These are phyloP conservation scores for Plodia interpunctella DNA, from an alignment of 1,140 invertebrate genomes.

Conservation along the genomic window DNA sequence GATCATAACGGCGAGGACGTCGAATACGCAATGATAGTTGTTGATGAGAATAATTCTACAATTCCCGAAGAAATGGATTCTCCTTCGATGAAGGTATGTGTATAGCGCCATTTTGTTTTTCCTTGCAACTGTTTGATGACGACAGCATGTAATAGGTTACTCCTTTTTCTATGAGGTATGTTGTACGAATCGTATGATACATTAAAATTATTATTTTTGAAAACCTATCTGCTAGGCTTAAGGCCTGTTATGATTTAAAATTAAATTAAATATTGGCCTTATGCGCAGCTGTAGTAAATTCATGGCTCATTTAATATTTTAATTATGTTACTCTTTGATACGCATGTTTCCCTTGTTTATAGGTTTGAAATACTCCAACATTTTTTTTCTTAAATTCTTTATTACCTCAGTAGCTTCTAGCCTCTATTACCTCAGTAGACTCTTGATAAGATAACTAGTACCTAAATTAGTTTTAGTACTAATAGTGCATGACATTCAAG, in stretches of 20 bases:
- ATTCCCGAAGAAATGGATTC: slow-evolving; percentile 86
- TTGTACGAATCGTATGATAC: neutral
- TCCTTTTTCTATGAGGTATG: neutral
- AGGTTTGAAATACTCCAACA: neutral
- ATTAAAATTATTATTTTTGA: neutral
- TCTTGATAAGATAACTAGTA: slow-evolving; percentile 5
- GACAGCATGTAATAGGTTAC: slow-evolving; percentile 8
- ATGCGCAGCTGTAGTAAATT: neutral
- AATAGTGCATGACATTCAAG: slow-evolving; percentile 3
- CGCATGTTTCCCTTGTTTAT: slow-evolving; percentile 5
- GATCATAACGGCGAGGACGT: slow-evolving; percentile 83
- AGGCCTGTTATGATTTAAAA: neutral
- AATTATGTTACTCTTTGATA: neutral
- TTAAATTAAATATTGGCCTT: neutral
- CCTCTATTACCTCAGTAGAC: neutral
- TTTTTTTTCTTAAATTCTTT: neutral
- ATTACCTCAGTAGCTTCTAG: neutral
- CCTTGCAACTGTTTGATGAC: neutral
- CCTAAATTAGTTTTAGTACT: neutral
- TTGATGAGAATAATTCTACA: slow-evolving; percentile 92
- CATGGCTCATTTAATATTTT: slow-evolving; percentile 1
- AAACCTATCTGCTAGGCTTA: neutral
- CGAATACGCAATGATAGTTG: slow-evolving; percentile 93
- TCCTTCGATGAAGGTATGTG: slow-evolving; percentile 90
- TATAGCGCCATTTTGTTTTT: neutral